Conservation (phyloP, 2,888 invertebrate genomes). For the Iselma pallidipennis region DNA sequence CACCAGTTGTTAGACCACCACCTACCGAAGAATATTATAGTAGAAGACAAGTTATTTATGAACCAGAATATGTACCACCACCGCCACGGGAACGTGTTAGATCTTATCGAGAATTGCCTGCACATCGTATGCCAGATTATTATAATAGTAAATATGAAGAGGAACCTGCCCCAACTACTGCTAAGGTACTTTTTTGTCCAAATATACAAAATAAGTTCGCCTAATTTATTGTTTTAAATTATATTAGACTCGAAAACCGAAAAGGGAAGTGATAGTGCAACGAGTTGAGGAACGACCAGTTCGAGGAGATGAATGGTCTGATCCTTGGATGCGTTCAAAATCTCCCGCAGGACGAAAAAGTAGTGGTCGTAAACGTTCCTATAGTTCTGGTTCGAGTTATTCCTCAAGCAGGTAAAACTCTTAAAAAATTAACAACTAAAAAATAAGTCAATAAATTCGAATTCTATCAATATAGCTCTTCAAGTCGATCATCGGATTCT, state of each 20-base stretch:
- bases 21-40: constrained; percentile 48
- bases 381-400: constrained; percentile 74
- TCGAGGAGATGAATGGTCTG: constrained; percentile 89
- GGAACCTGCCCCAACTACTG: constrained; percentile 42
- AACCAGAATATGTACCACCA: constrained; percentile 49
- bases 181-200: constrained; percentile 12
- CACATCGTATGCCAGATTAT: constrained; percentile 62
- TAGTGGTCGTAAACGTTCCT: constrained; percentile 61
- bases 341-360: constrained; percentile 64
- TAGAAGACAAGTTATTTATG: constrained; percentile 53
- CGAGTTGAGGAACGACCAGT: constrained; percentile 58
- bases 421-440: neutral
- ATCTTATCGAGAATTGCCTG: constrained; percentile 60
- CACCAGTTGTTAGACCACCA: constrained; percentile 32
- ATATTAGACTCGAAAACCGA: constrained; percentile 45
- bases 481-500: constrained; percentile 50
- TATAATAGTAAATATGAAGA: constrained; percentile 58
- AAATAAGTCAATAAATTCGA: neutral
- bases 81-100: constrained; percentile 53
- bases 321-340: constrained; percentile 89
- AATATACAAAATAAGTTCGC: neutral
- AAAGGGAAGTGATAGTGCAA: constrained; percentile 72
- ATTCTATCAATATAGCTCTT: constrained; percentile 42
- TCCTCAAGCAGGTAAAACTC: constrained; percentile 61
- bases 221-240: neutral